Conservation (phyloP, 2,888 invertebrate species). For the Halictus ligatus region DNA sequence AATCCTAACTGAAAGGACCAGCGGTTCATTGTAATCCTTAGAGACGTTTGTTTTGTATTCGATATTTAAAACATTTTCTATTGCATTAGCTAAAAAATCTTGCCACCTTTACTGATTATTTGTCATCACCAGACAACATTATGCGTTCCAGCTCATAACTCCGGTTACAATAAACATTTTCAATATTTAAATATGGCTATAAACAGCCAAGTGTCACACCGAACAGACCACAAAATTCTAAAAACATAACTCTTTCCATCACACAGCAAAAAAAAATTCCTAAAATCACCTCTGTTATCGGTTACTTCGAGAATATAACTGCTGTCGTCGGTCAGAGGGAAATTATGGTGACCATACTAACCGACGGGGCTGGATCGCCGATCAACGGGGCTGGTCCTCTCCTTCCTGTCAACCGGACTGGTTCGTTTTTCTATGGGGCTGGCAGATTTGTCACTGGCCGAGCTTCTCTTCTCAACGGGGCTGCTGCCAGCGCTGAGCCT, state of each 20-base stretch:
- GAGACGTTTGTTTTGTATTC: no score
- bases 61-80: no score
- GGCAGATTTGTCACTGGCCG: conserved; percentile 83
- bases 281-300: neutral
- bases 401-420: conserved; percentile 81
- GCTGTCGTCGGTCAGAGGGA: neutral
- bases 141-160: no score
- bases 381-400: conserved; percentile 77
- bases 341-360: neutral
- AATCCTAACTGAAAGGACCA: neutral
- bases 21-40: neutral
- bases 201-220: neutral
- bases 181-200: neutral
- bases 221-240: neutral
- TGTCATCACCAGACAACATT: no score
- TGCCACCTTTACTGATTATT: no score
- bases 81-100: no score
- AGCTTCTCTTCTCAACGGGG: conserved; percentile 81
- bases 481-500: conserved; percentile 81
- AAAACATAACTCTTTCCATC: neutral
- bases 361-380: conserved; percentile 75
- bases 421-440: conserved; percentile 84
- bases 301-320: neutral
- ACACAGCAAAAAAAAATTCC: neutral
- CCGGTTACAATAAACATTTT: neutral